These are phyloP conservation scores for Calypte anna DNA, from an alignment of 2,113 vertebrate species.

Conservation along the genomic window DNA sequence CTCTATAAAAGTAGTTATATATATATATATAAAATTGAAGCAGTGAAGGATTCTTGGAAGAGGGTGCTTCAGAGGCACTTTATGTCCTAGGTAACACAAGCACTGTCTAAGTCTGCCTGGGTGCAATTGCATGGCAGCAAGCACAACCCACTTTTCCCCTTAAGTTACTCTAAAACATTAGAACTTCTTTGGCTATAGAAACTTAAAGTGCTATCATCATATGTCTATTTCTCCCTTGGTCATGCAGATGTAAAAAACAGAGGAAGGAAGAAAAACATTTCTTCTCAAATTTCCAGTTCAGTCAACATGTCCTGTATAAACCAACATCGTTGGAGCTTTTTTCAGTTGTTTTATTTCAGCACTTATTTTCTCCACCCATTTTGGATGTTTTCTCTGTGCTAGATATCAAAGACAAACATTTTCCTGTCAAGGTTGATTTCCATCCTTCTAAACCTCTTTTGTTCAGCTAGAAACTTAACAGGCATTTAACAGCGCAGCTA, in stretches of 20 bases:
- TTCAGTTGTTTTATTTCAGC: not conserved
- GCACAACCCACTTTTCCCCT: not conserved
- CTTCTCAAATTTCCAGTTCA: not conserved
- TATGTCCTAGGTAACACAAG: not conserved
- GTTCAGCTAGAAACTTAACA: not conserved
- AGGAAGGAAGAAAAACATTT: not conserved
- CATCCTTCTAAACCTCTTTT: not conserved
- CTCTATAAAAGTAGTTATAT: not conserved
- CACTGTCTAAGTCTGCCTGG: rapidly evolving
- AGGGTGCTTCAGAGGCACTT: not conserved
- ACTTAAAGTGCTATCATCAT: not conserved
- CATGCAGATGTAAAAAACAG: not conserved
- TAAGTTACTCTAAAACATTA: not conserved
- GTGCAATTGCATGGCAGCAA: not conserved
- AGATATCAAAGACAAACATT: not conserved
- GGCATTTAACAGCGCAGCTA: no score
- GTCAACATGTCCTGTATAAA: not conserved
- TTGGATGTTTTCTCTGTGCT: not conserved
- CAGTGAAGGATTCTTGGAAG: not conserved
- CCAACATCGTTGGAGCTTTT: rapidly evolving
- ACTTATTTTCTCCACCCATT: not conserved
- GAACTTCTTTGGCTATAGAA: not conserved
- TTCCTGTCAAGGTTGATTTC: not conserved
- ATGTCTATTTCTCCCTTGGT: not conserved
- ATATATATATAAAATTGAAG: not conserved